Conservation (phyloP, 2,113 vertebrate species). For the Apteryx mantelli region DNA sequence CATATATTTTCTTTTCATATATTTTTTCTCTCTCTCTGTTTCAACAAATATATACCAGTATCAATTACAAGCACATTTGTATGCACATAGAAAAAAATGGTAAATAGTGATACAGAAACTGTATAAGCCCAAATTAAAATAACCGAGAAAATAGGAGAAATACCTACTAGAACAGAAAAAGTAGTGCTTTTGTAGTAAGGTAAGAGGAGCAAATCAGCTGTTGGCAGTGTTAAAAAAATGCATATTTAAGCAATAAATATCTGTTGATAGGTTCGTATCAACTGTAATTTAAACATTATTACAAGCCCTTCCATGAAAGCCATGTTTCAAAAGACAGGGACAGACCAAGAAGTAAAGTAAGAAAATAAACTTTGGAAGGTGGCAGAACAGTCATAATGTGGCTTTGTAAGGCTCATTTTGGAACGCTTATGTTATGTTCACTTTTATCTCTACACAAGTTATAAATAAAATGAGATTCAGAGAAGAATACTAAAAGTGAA, state of each 20-base stretch:
- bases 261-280: neutral
- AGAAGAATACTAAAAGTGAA: neutral
- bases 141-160: neutral
- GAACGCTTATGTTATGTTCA: neutral
- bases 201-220: neutral
- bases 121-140: neutral
- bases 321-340: too few species aligned
- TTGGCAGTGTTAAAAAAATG: neutral
- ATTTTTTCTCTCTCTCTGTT: neutral
- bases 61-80: neutral
- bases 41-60: neutral
- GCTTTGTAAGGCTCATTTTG: neutral
- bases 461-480: neutral
- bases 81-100: neutral
- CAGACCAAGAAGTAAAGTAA: neutral
- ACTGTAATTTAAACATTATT: constrained; percentile 4
- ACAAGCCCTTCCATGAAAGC: neutral
- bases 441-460: neutral
- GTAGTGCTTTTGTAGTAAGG: neutral
- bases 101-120: neutral
- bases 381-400: neutral
- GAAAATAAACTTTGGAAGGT: constrained; percentile 18
- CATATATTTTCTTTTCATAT: neutral
- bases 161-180: constrained; percentile 17
- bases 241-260: neutral